Conservation (phyloP, 2,113 vertebrate genomes). For the Onychorhynchus coronatus region DNA sequence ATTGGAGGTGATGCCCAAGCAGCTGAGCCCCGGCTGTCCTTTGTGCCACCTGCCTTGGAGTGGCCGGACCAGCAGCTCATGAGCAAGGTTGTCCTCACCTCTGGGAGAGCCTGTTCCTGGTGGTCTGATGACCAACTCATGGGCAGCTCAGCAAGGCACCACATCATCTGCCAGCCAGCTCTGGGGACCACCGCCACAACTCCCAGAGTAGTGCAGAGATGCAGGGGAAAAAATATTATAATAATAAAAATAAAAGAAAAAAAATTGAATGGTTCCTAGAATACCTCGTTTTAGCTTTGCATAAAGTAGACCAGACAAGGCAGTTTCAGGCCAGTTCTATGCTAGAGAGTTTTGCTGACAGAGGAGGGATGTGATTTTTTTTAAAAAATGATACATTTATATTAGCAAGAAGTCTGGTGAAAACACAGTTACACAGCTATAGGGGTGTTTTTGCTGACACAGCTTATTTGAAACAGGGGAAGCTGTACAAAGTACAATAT, state of each 20-base stretch:
- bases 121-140: neutral
- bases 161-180: neutral
- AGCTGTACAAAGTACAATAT: neutral
- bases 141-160: neutral
- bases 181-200: neutral
- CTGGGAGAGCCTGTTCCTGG: neutral
- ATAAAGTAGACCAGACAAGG: slow-evolving; percentile 12
- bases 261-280: neutral
- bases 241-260: neutral
- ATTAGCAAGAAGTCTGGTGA: slow-evolving; percentile 19
- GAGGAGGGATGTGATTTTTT: slow-evolving; percentile 23
- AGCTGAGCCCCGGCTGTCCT: neutral
- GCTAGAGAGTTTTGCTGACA: slow-evolving; percentile 38
- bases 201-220: neutral
- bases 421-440: slow-evolving; percentile 7
- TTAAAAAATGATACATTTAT: neutral
- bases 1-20: neutral
- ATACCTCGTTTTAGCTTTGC: neutral
- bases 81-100: neutral
- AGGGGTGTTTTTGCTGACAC: slow-evolving; percentile 26
- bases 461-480: slow-evolving; percentile 8
- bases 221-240: neutral
- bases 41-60: accelerated
- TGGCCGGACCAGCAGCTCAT: neutral
- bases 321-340: slow-evolving; percentile 24